Evolutionary conservation across 1,140 invertebrate species (phyloP).

Genomic region (Heliconius himera): DNA sequence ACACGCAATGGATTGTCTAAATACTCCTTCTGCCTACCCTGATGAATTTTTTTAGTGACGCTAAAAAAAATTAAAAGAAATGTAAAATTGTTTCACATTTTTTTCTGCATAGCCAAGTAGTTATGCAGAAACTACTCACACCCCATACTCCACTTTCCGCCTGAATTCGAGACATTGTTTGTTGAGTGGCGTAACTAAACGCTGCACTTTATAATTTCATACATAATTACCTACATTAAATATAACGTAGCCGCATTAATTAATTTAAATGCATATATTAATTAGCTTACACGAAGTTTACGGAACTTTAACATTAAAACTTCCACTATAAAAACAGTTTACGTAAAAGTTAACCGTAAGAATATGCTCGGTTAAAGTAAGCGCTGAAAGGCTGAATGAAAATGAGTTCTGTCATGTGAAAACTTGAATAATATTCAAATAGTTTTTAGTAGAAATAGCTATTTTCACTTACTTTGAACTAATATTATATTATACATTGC

Average conservation of each 20-base stretch:
- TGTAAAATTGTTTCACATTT: no score
- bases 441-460: conserved; percentile 7
- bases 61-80: no score
- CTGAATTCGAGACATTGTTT: no score
- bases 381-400: conserved; percentile 21
- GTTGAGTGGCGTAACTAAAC: no score
- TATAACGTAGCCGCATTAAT: background rate
- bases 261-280: background rate
- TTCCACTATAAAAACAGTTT: conserved; percentile 45
- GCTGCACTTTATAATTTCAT: background rate
- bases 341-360: conserved; percentile 37
- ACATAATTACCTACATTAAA: background rate
- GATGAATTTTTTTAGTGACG: no score
- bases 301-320: conserved; percentile 32
- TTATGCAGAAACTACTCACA: no score
- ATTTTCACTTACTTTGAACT: conserved; percentile 19
- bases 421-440: conserved; percentile 14
- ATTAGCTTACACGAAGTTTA: background rate
- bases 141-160: no score
- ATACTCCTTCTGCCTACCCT: no score
- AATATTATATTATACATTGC: conserved; percentile 18
- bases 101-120: no score
- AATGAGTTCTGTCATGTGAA: conserved; percentile 24
- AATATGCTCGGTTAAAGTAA: conserved; percentile 16
- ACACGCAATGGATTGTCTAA: no score